These are phyloP conservation scores for Malurus splendens DNA, from an alignment of 2,797 vertebrate genomes.

Conservation along the genomic window DNA sequence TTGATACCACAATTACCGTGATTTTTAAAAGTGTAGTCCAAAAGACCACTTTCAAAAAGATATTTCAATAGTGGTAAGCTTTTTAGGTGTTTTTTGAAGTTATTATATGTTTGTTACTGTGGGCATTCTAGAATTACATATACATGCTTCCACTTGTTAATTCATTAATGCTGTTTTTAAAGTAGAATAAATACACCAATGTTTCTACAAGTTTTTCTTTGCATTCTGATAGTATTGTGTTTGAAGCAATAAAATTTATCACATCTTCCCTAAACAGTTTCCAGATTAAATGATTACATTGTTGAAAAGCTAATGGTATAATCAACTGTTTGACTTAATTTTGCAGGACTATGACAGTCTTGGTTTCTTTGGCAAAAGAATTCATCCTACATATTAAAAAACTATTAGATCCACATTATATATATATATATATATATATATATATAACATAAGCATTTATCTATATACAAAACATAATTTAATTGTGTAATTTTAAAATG, in stretches of 20 bases:
- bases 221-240: not conserved
- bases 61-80: not conserved
- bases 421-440: not conserved
- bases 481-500: conserved; percentile 72
- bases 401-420: not conserved
- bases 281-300: not conserved
- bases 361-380: conserved; percentile 32
- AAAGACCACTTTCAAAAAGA: not conserved
- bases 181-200: not conserved
- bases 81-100: not conserved
- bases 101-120: not conserved
- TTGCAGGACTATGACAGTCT: conserved; percentile 45
- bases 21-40: not conserved
- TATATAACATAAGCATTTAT: not conserved
- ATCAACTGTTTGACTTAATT: conserved; percentile 59
- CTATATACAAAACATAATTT: conserved; percentile 50
- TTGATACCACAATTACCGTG: not conserved
- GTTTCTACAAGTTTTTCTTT: not conserved
- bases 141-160: not conserved
- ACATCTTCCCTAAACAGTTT: not conserved
- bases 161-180: not conserved
- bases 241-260: not conserved
- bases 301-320: conserved; percentile 37
- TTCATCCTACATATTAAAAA: conserved; percentile 42
- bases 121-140: not conserved